Base-by-base conservation (phyloP, 2,113 vertebrate species). In the Nibea albiflora region DNA sequence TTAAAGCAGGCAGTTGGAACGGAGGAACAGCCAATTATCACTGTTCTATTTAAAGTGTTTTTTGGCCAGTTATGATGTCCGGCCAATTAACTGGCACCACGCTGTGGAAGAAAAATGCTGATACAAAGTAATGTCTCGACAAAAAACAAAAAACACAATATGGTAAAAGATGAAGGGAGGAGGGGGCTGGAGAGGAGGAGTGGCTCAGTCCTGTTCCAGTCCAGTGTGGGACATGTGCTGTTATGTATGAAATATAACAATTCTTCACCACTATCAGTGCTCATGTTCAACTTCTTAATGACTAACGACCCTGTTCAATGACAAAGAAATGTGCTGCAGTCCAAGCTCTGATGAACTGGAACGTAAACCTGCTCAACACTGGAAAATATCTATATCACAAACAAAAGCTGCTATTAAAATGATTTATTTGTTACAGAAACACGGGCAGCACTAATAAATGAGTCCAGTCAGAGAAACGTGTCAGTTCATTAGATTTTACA, bases 51-150 rank as follows among this genome's bases (percentile, higher is more conserved):
- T 56, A 53, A 39, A 67, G 56, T 11, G 4, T 5, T 69, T 57
- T 75, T 67, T 47, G 16, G 31, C 71, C 28, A 28, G 76, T 58
- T 57, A 49, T 44, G 69, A 77, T 73, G 20, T 53, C 58, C 17
- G 7, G 73, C 73, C 78, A 85, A 63, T 77, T 68, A 77, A 73
- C 61, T 28, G 62, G 56, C 56, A 61, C 24, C 53, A 15, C 10
- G 46, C 73, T 54, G 83, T 47, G 73, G 62, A 56, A 15, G 42
- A 15, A 56, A 35, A 50, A 57, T 2, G 35, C 73, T 76, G 77
- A 85, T 66, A 26, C 44, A 49, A 46, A 56, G 26, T 50, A 61
- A 42, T 20, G n/a, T 49, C 42, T 44, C 1, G 4, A 69, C 28
- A 49, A 50, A 22, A 56, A 77, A 22, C 57, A 77, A 47, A 46